Base-by-base conservation (phyloP, 2,797 vertebrate species). In the Sebastes kiyomatsui region DNA sequence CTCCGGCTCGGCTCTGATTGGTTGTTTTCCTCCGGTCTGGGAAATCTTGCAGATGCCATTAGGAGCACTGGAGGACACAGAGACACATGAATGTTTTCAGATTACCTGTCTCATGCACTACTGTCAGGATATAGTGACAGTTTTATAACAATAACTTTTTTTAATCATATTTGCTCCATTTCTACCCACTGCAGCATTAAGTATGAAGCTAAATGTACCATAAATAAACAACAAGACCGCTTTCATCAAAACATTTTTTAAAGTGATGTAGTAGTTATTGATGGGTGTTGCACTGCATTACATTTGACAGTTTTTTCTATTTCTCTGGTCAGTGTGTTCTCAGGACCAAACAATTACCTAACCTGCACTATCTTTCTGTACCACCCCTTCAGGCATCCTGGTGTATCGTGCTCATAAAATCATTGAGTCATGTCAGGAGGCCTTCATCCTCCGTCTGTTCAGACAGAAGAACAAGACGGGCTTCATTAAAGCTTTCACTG, bases 401-500 rank as follows among this genome's bases (percentile, higher is more conserved):
- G 99, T 99, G 67, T 99, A 98, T 83, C 97, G 97, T 64, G 98
- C 99, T 0, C 98, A 99, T 94, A 97, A 97, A 88, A 98, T 99
- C 81, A 99, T 99, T 0, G 97, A 99, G 82, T 99, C 99, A 1
- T 99, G 98, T 88, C 99, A 99, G 81, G 99, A 99, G 92, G 97
- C 98, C 0, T 99, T 99, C 90, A 99, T 99, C 93, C 88, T 99
- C 56, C 96, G 99, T 12, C 96, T 99, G 66, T 99, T 97, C 87
- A 96, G 98, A 61, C 99, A 99, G 93, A 99, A 99, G 94, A 99
- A 99, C 92, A 99, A 99, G 88, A 96, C 96, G 0, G 99, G 98
- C 49, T 99, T 99, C 93, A 97, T 99, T 79, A 99, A 99, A 92
- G 99, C 98, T 78, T 99, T 99, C 92, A 98, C 98, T 11, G 99